A percentile compares a stretch with the other conserved stretches of the same genome.
Evolutionary conservation across 2,113 vertebrate genomes (phyloP).

Genomic region (Helogale parvula): DNA sequence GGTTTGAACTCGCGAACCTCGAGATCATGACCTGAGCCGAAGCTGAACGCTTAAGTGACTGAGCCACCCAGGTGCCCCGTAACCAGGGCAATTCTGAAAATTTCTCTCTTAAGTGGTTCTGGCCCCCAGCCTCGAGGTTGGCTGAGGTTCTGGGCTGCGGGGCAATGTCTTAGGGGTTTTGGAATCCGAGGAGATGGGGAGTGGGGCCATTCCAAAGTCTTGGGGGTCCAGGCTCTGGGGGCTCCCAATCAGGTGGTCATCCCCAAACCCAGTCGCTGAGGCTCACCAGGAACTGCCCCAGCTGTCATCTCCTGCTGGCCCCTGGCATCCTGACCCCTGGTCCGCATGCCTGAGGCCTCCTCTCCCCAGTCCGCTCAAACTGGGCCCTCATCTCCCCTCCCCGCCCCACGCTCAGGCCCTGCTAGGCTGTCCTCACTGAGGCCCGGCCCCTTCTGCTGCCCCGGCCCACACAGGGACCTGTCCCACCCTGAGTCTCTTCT

Average conservation of each 20-base stretch:
- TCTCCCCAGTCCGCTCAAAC: neutral
- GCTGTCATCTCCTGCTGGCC: neutral
- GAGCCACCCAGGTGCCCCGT: too few species aligned
- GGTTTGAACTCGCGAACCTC: too few species aligned
- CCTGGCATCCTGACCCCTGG: neutral
- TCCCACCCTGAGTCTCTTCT: neutral
- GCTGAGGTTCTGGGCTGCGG: neutral
- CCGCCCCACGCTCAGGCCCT: fast-evolving
- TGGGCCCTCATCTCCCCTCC: neutral
- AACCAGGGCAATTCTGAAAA: neutral
- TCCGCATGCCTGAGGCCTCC: neutral
- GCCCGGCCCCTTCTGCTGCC: neutral
- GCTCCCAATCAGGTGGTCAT: neutral
- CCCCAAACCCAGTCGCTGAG: neutral
- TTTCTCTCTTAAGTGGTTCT: neutral
- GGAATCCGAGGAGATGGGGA: neutral
- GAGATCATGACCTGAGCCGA: too few species aligned
- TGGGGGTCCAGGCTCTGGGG: neutral
- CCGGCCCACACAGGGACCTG: neutral
- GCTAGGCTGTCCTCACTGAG: neutral
- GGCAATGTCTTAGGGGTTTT: neutral
- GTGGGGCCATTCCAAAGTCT: neutral
- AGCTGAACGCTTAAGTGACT: too few species aligned
- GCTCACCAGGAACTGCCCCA: too few species aligned
- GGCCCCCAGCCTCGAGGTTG: neutral